Base-by-base conservation (phyloP, 2,113 vertebrate species). In the Cygnus buccinator region DNA sequence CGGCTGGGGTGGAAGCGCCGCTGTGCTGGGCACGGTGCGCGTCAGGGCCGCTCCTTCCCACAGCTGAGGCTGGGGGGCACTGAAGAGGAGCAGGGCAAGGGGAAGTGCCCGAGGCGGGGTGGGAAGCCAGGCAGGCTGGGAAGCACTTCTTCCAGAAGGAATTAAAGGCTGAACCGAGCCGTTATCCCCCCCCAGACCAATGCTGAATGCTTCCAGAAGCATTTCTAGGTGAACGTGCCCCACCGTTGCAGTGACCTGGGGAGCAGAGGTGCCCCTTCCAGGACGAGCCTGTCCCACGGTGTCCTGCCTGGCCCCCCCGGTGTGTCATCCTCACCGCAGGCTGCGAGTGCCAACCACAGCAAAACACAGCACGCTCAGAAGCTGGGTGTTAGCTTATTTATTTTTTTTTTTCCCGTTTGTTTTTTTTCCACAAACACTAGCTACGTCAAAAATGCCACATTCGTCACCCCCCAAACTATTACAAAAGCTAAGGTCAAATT, bases 401-500 rank as follows among this genome's bases (percentile, higher is more conserved):
- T 93, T 86, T 50, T 37, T 57, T 46, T 15, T 19, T 39, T 12
- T 14, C 88, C 88, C 90, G 59, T 78, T 95, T 90, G 79, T 94
- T 89, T 61, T 23, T n/a, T 35, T 22, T 35, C 58, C 95, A 80
- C 79, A 95, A 94, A 95, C 91, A 82, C 33, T 37, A 82, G 48
- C 88, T 87, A 57, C 74, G 82, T 94, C 77, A 73, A 76, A 93
- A 96, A 87, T 84, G 93, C 52, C 39, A 9, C 54, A 39, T 44
- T 87, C 2, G 0, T 90, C 89, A 65, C 62, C 86, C 86, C 48
- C 70, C 68, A 68, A 93, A 87, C 61, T 75, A 4, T 92, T 94
- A 65, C 73, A 81, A 89, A 89, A 94, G 84, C 14, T 16, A 87
- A 94, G 96, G 91, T 94, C 84, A 94, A 71, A 91, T 89, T 84